phyloP scores from a whole-genome alignment of 2,797 vertebrate genomes.

The Dallia pectoralis region DNA sequence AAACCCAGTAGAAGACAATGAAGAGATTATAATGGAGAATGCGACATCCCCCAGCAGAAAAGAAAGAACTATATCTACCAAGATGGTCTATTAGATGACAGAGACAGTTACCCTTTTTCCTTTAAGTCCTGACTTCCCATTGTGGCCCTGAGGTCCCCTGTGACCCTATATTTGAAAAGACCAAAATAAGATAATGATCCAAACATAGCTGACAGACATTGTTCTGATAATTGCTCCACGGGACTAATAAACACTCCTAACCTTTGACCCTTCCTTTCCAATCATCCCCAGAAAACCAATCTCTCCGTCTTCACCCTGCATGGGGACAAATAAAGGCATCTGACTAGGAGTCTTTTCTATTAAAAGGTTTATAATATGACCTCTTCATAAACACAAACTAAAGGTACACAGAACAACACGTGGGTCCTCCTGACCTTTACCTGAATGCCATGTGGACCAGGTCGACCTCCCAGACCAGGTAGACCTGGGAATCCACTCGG shows the following conservation, averaged over 20 bases:
- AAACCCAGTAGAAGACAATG: slow-evolving; percentile 12
- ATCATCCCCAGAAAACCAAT: slow-evolving; percentile 60
- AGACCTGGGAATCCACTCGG: slow-evolving; percentile 64
- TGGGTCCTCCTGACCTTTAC: slow-evolving; percentile 49
- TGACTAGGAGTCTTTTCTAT: not conserved
- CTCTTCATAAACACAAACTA: not conserved
- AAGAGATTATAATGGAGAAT: not conserved
- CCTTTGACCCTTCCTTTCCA: slow-evolving; percentile 70
- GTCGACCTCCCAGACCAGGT: slow-evolving; percentile 63
- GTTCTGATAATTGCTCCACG: slow-evolving; percentile 22
- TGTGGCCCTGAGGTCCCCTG: slow-evolving; percentile 67
- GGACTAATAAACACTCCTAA: slow-evolving; percentile 53
- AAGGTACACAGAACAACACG: not conserved
- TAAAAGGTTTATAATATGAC: not conserved
- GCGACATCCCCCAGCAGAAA: not conserved
- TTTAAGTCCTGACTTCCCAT: slow-evolving; percentile 65
- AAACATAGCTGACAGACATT: not conserved
- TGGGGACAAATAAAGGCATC: slow-evolving; percentile 12
- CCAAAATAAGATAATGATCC: not conserved
- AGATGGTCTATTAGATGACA: not conserved
- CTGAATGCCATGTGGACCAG: slow-evolving; percentile 60
- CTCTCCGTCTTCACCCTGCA: slow-evolving; percentile 73
- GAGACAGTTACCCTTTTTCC: slow-evolving; percentile 69
- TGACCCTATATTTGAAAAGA: slow-evolving; percentile 60
- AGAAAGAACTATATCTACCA: not conserved